A percentile compares a stretch with the other conserved stretches of the same genome.
Evolutionary conservation across 2,797 vertebrate genomes (phyloP).

Genomic region (Streptopelia turtur): DNA sequence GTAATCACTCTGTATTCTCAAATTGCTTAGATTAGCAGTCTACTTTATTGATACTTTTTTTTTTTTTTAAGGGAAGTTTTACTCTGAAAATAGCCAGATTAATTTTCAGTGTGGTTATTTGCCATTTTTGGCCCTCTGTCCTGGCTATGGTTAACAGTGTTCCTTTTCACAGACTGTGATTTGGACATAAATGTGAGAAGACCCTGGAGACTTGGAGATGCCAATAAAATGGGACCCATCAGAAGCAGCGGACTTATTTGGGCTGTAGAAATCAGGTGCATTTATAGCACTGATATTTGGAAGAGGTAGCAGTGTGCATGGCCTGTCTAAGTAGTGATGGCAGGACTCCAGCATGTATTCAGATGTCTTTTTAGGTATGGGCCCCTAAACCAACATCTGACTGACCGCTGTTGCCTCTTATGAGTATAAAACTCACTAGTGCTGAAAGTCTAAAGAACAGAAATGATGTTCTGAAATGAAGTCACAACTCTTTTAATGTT

Average conservation of each 20-base stretch:
- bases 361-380: not conserved
- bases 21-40: not conserved
- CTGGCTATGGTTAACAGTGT: not conserved
- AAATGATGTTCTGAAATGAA: slow-evolving; percentile 50
- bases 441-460: slow-evolving; percentile 3
- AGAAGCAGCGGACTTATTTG: not conserved
- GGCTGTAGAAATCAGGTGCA: not conserved
- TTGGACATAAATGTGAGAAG: not conserved
- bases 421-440: not conserved
- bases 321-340: not conserved
- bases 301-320: rapidly evolving
- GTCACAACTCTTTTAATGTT: not conserved
- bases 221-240: not conserved
- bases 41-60: not conserved
- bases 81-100: no score
- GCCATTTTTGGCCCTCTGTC: not conserved
- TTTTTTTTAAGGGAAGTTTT: not conserved
- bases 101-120: not conserved
- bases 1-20: not conserved
- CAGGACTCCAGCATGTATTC: not conserved
- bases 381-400: not conserved
- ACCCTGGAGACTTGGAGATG: not conserved
- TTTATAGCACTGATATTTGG: not conserved
- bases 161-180: not conserved
- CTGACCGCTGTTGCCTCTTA: not conserved